Conservation (phyloP, 1,140 invertebrate species). For the Rhizoglyphus robini region DNA sequence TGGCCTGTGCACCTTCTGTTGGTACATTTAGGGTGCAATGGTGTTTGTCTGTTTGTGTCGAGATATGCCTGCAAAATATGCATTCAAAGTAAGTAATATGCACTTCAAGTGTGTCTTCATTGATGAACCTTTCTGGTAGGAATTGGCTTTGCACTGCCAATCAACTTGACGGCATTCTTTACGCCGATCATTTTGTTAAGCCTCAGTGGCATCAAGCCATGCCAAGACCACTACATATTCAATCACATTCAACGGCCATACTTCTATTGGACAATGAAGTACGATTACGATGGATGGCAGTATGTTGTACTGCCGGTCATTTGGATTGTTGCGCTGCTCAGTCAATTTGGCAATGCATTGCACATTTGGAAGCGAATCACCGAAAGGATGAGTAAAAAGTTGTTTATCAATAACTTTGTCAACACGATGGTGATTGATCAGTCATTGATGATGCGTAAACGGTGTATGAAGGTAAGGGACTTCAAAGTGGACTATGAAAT, state of each 20-base stretch:
- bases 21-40: constrained; percentile 64
- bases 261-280: too few species aligned
- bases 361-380: constrained; percentile 96
- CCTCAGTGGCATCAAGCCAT: constrained; percentile 46
- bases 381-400: constrained; percentile 86
- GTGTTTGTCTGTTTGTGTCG: constrained; percentile 74
- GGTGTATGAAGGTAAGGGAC: constrained; percentile 45
- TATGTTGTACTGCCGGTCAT: too few species aligned
- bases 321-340: too few species aligned
- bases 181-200: constrained; percentile 37
- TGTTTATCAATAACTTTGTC: constrained; percentile 93
- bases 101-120: too few species aligned
- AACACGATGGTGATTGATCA: constrained; percentile 84
- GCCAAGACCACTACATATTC: too few species aligned
- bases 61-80: constrained; percentile 93
- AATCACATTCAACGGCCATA: too few species aligned
- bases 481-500: too few species aligned
- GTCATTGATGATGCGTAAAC: constrained; percentile 81
- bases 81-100: too few species aligned
- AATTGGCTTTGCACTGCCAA: too few species aligned
- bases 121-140: too few species aligned
- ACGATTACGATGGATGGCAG: too few species aligned
- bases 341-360: too few species aligned
- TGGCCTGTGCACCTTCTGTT: constrained; percentile 52
- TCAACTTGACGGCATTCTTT: constrained; percentile 87